Evolutionary conservation across 2,797 vertebrate species (phyloP).

Genomic region (Lacerta agilis): DNA sequence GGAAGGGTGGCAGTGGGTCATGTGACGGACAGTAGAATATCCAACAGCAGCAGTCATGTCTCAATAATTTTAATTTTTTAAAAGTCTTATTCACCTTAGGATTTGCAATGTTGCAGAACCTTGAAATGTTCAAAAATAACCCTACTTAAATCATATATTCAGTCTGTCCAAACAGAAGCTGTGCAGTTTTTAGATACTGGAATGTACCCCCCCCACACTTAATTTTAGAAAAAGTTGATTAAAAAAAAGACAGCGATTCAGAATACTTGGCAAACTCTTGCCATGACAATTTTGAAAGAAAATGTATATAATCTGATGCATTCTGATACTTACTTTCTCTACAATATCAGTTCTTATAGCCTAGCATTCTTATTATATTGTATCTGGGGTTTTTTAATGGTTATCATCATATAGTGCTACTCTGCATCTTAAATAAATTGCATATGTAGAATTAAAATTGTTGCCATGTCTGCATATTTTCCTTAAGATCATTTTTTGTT

Average conservation of each 20-base stretch:
- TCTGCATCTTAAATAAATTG: constrained; percentile 43
- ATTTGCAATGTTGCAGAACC: neutral
- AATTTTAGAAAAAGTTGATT: constrained; percentile 38
- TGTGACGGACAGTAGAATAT: neutral
- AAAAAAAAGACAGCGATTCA: constrained; percentile 49
- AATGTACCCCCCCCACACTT: neutral
- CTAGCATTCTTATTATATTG: constrained; percentile 45
- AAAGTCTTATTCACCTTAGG: neutral
- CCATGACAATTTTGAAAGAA: constrained; percentile 35
- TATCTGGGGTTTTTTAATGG: constrained; percentile 52
- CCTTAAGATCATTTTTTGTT: constrained; percentile 43
- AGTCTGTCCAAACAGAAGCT: neutral
- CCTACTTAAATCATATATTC: neutral
- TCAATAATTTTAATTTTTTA: neutral
- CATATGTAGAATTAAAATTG: constrained; percentile 62
- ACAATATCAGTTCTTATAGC: constrained; percentile 36
- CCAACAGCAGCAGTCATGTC: neutral
- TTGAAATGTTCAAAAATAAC: neutral
- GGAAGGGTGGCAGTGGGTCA: neutral
- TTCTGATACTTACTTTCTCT: constrained; percentile 52
- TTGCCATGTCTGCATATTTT: constrained; percentile 36
- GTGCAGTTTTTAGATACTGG: neutral
- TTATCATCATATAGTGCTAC: constrained; percentile 50
- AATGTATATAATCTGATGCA: constrained; percentile 50
- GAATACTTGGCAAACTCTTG: constrained; percentile 41